Evolutionary conservation across 1,140 invertebrate species (phyloP).

Genomic region (Physella acuta): DNA sequence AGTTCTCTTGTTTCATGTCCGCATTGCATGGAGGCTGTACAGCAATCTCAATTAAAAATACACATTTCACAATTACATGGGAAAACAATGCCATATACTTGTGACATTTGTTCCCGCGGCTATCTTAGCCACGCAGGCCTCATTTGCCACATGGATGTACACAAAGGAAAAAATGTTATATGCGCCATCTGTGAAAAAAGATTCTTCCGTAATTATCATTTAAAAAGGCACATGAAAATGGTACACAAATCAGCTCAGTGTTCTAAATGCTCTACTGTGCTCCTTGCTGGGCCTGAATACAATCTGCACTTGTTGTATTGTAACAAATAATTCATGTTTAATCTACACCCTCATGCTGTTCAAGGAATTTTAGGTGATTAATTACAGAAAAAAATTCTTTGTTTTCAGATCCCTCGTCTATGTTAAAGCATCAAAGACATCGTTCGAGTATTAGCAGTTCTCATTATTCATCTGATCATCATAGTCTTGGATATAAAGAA

Average conservation of each 20-base stretch:
- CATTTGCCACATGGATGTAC: not conserved
- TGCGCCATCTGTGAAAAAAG: slow-evolving; percentile 9
- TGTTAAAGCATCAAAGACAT: not conserved
- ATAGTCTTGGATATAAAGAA: not conserved
- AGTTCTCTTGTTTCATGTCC: not conserved
- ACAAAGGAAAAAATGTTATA: slow-evolving; percentile 5
- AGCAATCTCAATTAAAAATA: not conserved
- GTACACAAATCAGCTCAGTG: slow-evolving; percentile 15
- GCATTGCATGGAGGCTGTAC: not conserved
- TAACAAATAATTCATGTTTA: not conserved
- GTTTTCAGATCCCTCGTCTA: not conserved
- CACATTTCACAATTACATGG: slow-evolving; percentile 11
- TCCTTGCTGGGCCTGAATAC: slow-evolving; percentile 4
- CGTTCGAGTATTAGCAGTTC: not conserved
- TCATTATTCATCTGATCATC: not conserved
- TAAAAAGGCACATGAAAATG: slow-evolving; percentile 12
- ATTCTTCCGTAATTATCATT: slow-evolving; percentile 9
- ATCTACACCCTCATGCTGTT: too few species aligned
- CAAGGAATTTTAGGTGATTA: too few species aligned
- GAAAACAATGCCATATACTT: not conserved
- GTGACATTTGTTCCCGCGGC: not conserved
- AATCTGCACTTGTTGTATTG: slow-evolving; percentile 14
- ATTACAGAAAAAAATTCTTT: slow-evolving; percentile 2
- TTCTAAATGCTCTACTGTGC: not conserved
- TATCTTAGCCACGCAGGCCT: not conserved